Percentiles rank a stretch among this genome's conserved stretches.
phyloP scores from a whole-genome alignment of 2,888 invertebrate species.

The Linnaemya vulpina region DNA sequence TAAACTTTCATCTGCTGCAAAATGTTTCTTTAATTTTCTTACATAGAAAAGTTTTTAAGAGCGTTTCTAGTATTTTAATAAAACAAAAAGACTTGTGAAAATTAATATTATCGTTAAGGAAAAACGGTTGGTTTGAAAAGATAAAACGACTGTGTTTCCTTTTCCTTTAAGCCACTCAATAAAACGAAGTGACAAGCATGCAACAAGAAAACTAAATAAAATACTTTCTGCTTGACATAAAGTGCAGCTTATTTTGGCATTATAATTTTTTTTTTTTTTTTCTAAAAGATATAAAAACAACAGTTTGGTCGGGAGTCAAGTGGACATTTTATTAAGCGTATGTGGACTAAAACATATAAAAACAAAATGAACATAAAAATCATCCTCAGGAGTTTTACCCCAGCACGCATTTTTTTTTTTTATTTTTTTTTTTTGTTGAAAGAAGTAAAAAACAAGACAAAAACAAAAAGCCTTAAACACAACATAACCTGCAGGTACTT shows the following conservation, averaged over 20 bases:
- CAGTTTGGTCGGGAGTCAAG: neutral
- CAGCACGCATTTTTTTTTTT: constrained; percentile 12
- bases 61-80: neutral
- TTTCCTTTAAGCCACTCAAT: constrained; percentile 16
- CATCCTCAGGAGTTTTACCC: neutral
- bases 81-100: neutral
- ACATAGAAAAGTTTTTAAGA: neutral
- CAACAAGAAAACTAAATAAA: neutral
- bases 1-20: neutral
- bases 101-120: neutral
- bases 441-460: neutral
- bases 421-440: neutral
- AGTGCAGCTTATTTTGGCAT: constrained; percentile 22
- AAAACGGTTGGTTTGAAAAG: neutral
- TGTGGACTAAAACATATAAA: neutral
- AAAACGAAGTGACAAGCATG: constrained; percentile 4
- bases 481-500: constrained; percentile 39
- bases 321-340: constrained; percentile 21
- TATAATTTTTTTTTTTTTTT: neutral
- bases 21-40: neutral
- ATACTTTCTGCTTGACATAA: constrained; percentile 16
- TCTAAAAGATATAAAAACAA: neutral
- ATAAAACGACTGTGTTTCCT: constrained; percentile 19
- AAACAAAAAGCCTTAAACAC: constrained; percentile 2
- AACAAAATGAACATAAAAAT: constrained; percentile 13